Evolutionary conservation across 2,888 invertebrate species (phyloP).

Genomic region (Rutpela maculata): DNA sequence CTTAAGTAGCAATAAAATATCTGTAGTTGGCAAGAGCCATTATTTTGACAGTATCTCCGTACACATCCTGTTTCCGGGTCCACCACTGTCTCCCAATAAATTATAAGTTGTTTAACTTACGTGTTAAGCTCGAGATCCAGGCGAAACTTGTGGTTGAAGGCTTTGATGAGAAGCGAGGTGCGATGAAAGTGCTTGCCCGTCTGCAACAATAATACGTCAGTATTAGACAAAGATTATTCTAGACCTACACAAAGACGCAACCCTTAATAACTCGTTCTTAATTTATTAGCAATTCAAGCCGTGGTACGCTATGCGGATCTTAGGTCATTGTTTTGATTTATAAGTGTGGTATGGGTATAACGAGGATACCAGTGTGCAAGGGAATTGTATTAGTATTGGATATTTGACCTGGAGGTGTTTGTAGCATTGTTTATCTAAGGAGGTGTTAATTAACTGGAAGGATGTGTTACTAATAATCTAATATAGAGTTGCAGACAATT

Average conservation of each 20-base stretch:
- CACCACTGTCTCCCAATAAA: slow-evolving; percentile 44
- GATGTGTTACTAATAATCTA: slow-evolving; percentile 13
- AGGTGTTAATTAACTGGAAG: slow-evolving; percentile 36
- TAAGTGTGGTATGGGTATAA: slow-evolving; percentile 19
- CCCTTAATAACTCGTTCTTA: slow-evolving; percentile 16
- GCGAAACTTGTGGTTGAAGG: slow-evolving; percentile 97
- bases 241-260: background rate
- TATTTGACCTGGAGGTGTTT: slow-evolving; percentile 38
- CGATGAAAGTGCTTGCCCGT: slow-evolving; percentile 95
- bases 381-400: slow-evolving; percentile 23
- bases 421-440: slow-evolving; percentile 42
- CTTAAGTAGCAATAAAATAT: slow-evolving; percentile 4
- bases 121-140: slow-evolving; percentile 97
- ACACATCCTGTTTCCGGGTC: slow-evolving; percentile 19
- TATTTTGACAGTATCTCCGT: slow-evolving; percentile 8
- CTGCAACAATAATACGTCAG: slow-evolving; percentile 79
- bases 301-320: background rate
- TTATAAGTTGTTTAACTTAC: slow-evolving; percentile 80
- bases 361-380: background rate
- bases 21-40: slow-evolving; percentile 5
- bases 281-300: slow-evolving; percentile 32
- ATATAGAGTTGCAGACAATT: background rate
- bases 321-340: slow-evolving; percentile 34
- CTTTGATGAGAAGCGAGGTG: slow-evolving; percentile 96
- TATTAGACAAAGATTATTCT: slow-evolving; percentile 37